Conservation (phyloP, 2,113 vertebrate genomes). For the Naja naja region DNA sequence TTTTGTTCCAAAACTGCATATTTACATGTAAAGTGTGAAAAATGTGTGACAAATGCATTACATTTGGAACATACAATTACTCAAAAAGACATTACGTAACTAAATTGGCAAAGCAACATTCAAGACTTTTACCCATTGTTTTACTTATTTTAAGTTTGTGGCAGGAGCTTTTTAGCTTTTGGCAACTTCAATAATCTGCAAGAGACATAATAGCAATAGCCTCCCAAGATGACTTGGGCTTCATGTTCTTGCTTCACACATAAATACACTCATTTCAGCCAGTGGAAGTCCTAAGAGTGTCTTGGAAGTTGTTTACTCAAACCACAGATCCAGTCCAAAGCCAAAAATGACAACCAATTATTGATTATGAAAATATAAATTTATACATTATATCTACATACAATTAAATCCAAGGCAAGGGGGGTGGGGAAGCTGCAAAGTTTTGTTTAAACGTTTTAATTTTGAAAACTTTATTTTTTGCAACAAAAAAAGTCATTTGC, state of each 20-base stretch:
- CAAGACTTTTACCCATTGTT: not conserved
- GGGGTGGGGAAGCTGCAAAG: not conserved
- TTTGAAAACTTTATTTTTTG: not conserved
- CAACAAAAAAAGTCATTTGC: not conserved
- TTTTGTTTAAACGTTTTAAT: not conserved
- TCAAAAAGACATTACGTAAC: not conserved
- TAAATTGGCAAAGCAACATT: not conserved
- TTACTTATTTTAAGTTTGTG: not conserved
- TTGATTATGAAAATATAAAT: not conserved
- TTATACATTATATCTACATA: not conserved
- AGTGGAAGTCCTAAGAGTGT: not conserved
- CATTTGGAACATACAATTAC: not conserved
- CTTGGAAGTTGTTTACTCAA: not conserved
- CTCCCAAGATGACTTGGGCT: not conserved
- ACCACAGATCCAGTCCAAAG: not conserved
- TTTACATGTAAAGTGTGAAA: not conserved
- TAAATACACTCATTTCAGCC: not conserved
- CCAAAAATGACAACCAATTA: not conserved
- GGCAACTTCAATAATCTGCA: not conserved
- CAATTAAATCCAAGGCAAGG: not conserved
- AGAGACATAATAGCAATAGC: not conserved
- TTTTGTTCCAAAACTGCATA: not conserved
- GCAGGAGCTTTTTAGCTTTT: not conserved
- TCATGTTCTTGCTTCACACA: not conserved
- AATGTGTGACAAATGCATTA: not conserved